Conservation (phyloP, 2,113 vertebrate species). For the Burhinus oedicnemus region DNA sequence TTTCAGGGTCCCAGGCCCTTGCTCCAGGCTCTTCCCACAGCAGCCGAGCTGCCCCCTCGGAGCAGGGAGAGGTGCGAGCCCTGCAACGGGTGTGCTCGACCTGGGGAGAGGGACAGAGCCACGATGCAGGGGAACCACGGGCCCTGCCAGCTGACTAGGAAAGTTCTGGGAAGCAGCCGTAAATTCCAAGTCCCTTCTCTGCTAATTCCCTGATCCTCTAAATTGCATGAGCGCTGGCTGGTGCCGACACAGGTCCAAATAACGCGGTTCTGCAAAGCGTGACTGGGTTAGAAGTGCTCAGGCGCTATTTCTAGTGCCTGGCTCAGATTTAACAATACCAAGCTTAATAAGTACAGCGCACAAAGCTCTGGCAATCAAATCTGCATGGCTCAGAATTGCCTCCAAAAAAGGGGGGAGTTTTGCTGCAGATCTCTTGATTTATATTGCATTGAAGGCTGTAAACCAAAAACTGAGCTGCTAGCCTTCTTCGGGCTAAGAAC, state of each 20-base stretch:
- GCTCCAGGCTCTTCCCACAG: conserved; percentile 12
- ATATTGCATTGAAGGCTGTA: neutral
- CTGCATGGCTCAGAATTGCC: neutral
- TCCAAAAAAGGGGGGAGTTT: neutral
- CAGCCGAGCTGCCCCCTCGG: neutral
- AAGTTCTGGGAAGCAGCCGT: conserved; percentile 30
- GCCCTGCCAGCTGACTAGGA: conserved; percentile 1
- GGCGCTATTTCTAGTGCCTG: neutral
- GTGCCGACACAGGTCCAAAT: rapidly evolving
- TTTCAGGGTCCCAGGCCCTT: neutral
- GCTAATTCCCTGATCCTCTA: conserved; percentile 13
- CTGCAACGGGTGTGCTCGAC: neutral
- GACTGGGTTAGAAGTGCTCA: neutral
- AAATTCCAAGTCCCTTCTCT: conserved; percentile 16
- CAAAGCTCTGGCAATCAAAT: neutral
- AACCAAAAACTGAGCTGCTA: neutral
- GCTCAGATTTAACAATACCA: neutral
- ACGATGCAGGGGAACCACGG: neutral
- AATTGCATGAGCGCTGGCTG: neutral
- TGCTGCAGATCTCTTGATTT: neutral
- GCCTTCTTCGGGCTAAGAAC: neutral
- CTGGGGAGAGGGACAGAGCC: neutral
- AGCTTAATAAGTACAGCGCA: neutral
- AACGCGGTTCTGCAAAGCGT: neutral
- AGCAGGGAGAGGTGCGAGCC: neutral